Evolutionary conservation across 1,140 invertebrate genomes (phyloP), one percentile per base, ranked within the genome.

Genomic region (Pentalonia nigronervosa): DNA sequence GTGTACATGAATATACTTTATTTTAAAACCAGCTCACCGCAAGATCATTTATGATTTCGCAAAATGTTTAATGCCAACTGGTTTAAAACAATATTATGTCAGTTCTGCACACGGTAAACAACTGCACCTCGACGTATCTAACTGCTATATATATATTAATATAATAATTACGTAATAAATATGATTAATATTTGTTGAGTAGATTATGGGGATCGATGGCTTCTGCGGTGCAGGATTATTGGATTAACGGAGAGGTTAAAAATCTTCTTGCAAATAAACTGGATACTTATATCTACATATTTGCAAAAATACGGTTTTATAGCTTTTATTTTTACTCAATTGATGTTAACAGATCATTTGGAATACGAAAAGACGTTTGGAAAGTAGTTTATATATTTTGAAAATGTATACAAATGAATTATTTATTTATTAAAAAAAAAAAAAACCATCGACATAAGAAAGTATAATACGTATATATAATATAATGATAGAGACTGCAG

Each of bases 21-120:
- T 86, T 86, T 45, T 41, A 48, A 87, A 50, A 87, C 45, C 47
- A 87, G 45, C 47, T 87, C 84, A 87, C 14, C 30, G 48, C 25
- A 30, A 9, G 41, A 86, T 86, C 41, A 47, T 45, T 86, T 86
- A 86, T 47, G 25, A 86, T 87, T 87, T 87, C 86, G 47, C 20
- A 87, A 87, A 87, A 87, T 7, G n/a, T 87, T n/a, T 87, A 87
- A 87, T 87, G n/a, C 45, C 30, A n/a, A 87, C 47, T 87, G 30
- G 45, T 87, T 87, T 48, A 87, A 48, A 87, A 87, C 86, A 87
- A 87, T 87, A 87, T 87, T 87, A 87, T 48, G 47, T 87, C 30
- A 47, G 84, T 87, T 47, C 11, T 20, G 47, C 30, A 14, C 14
- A n/a, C n/a, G 30, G 30, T n/a, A 17, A 21, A 36, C 8, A 36